Conservation (phyloP, 2,888 invertebrate genomes). For the Atherix ibis region DNA sequence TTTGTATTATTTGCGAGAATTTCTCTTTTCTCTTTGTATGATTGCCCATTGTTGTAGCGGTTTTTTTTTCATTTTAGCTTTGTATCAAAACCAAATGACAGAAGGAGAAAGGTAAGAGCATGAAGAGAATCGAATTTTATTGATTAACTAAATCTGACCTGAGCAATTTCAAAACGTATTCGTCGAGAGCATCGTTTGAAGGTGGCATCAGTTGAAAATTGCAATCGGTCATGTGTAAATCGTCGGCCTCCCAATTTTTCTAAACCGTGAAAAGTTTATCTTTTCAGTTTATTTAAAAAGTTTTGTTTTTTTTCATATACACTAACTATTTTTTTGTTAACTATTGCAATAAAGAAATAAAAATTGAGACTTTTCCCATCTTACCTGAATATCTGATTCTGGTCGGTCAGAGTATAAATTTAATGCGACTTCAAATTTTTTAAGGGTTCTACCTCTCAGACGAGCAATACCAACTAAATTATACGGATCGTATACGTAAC, state of each 20-base stretch:
- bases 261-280: background rate
- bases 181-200: conserved; percentile 27
- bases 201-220: conserved; percentile 23
- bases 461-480: conserved; percentile 30
- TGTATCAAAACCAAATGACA: background rate
- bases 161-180: conserved; percentile 28
- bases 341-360: background rate
- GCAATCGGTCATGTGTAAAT: conserved; percentile 22
- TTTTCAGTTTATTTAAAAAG: background rate
- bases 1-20: no score
- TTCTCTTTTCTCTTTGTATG: background rate
- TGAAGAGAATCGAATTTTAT: no score
- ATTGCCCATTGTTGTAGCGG: background rate
- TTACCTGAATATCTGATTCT: conserved; percentile 23
- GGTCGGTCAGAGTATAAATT: no score
- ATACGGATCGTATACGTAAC: conserved; percentile 30
- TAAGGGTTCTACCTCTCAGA: conserved; percentile 24
- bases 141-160: conserved; percentile 22
- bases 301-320: background rate
- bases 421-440: conserved; percentile 28
- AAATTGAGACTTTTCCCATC: background rate
- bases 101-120: no score
- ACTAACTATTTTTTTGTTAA: background rate
- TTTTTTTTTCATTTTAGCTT: background rate
- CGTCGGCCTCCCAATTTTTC: conserved; percentile 21